These are phyloP conservation scores for Rotaria magnacalcarata DNA, from an alignment of 2,888 invertebrate genomes.

Conservation along the genomic window DNA sequence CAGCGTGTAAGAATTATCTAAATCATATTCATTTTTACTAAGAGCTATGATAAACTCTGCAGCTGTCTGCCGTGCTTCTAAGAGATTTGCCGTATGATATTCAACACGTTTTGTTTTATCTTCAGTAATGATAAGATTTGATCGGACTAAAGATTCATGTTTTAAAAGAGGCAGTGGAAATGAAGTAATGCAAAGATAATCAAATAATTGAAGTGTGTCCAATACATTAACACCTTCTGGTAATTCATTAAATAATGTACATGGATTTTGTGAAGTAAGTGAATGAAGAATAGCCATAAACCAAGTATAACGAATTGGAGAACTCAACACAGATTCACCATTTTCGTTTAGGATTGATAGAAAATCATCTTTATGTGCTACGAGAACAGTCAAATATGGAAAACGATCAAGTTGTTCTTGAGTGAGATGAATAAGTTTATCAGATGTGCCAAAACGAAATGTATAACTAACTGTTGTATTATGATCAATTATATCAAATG, in stretches of 20 bases:
- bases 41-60: neutral
- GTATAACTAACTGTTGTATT: neutral
- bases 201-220: neutral
- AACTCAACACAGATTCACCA: neutral
- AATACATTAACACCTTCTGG: neutral
- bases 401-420: neutral
- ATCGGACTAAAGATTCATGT: neutral
- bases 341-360: no score
- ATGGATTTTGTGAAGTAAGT: neutral
- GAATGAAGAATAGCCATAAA: neutral
- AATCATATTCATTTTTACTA: neutral
- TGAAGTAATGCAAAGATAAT: neutral
- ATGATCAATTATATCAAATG: no score
- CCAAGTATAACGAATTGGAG: neutral
- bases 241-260: neutral
- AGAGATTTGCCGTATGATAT: neutral
- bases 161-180: neutral
- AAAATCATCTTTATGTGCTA: neutral
- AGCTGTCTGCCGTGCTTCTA: neutral
- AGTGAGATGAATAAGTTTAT: neutral
- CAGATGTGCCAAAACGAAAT: neutral
- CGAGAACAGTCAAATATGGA: neutral
- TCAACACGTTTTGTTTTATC: neutral
- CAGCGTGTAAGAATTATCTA: neutral
- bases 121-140: neutral